Conservation (phyloP, 1,140 invertebrate species). For the Belonocnema kinseyi region DNA sequence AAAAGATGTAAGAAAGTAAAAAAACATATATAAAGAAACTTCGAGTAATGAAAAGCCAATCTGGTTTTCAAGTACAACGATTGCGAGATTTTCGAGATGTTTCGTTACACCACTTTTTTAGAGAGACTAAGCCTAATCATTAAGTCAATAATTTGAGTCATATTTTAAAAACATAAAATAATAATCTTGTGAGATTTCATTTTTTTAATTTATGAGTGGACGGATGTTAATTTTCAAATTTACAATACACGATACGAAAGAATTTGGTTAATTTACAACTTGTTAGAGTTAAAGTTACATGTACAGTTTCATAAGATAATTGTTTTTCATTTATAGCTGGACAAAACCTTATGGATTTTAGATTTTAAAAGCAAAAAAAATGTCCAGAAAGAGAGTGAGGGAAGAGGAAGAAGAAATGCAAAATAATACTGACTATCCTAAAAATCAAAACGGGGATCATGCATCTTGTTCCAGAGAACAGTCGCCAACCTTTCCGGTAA, state of each 20-base stretch:
- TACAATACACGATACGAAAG: neutral
- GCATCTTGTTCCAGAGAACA: slow-evolving; percentile 53
- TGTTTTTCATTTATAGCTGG: neutral
- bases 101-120: too few species aligned
- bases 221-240: neutral
- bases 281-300: neutral
- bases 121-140: too few species aligned
- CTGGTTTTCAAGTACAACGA: too few species aligned
- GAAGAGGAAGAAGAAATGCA: slow-evolving; percentile 54
- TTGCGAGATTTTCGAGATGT: too few species aligned
- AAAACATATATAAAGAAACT: too few species aligned
- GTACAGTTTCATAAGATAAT: neutral
- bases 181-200: neutral
- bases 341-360: slow-evolving; percentile 48
- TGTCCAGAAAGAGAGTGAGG: slow-evolving; percentile 63
- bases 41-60: too few species aligned
- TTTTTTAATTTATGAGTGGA: neutral
- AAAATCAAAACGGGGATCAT: slow-evolving; percentile 56
- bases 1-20: too few species aligned
- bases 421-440: slow-evolving; percentile 1
- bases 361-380: slow-evolving; percentile 51
- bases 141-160: too few species aligned
- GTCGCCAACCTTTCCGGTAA: slow-evolving; percentile 59
- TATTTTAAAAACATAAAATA: neutral
- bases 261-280: neutral